phyloP scores from a whole-genome alignment of 1,140 invertebrate genomes.

The Drosophila micromelanica region DNA sequence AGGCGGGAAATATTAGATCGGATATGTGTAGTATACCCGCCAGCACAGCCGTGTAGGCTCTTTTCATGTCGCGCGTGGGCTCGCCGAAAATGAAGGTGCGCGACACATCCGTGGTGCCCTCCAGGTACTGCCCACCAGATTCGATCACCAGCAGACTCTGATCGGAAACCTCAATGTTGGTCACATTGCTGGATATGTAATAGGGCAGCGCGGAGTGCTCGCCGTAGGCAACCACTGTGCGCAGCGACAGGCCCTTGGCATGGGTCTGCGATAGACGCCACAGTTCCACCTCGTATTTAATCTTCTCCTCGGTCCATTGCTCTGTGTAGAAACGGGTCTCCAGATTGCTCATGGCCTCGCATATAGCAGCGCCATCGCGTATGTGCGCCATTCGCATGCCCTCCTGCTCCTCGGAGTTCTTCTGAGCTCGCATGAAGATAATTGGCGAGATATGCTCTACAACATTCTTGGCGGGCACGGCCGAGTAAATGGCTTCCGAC shows the following conservation, averaged over 20 bases:
- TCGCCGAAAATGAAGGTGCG: conserved; percentile 95
- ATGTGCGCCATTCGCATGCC: conserved; percentile 95
- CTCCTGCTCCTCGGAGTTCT: conserved; percentile 92
- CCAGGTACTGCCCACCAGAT: conserved; percentile 91
- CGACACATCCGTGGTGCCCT: conserved; percentile 97
- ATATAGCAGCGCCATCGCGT: conserved; percentile 94
- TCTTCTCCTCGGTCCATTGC: conserved; percentile 89
- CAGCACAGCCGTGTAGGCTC: conserved; percentile 95
- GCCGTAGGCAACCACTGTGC: conserved; percentile 95
- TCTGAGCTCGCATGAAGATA: conserved; percentile 92
- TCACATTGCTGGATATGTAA: conserved; percentile 92
- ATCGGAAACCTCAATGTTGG: conserved; percentile 89
- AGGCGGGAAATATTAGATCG: conserved; percentile 88
- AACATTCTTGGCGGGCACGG: conserved; percentile 87
- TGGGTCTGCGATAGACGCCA: conserved; percentile 89
- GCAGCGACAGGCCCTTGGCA: conserved; percentile 91
- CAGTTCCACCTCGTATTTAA: conserved; percentile 88
- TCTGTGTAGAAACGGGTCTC: conserved; percentile 86
- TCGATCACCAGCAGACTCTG: conserved; percentile 89
- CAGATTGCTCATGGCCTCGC: conserved; percentile 94
- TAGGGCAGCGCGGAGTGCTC: conserved; percentile 95
- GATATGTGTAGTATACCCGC: conserved; percentile 92
- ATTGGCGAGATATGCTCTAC: conserved; percentile 89
- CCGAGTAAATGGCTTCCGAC: conserved; percentile 90
- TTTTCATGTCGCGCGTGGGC: conserved; percentile 90